A percentile compares a stretch with the other conserved stretches of the same genome.
Evolutionary conservation across 2,797 vertebrate genomes (phyloP).

Genomic region (Macroramphosus scolopax): DNA sequence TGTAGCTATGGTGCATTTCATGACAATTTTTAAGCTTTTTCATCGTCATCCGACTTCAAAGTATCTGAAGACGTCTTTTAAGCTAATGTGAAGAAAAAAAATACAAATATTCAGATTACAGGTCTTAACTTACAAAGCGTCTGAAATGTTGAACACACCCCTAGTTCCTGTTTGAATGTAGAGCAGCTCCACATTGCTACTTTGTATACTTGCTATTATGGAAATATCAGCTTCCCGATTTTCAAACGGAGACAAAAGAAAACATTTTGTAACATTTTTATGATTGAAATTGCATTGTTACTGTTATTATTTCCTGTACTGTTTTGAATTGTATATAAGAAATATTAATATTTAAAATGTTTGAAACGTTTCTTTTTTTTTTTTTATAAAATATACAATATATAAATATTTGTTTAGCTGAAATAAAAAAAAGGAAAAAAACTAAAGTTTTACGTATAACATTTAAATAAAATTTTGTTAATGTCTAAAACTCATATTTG

Average conservation of each 20-base stretch:
- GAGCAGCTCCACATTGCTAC: slow-evolving; percentile 77
- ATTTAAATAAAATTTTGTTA: slow-evolving; percentile 87
- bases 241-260: slow-evolving; percentile 82
- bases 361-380: slow-evolving; percentile 78
- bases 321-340: slow-evolving; percentile 99
- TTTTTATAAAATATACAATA: slow-evolving; percentile 80
- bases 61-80: slow-evolving; percentile 18
- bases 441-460: slow-evolving; percentile 91
- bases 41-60: no score
- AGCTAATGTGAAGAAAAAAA: slow-evolving; percentile 41
- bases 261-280: slow-evolving; percentile 93
- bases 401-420: slow-evolving; percentile 83
- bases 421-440: slow-evolving; percentile 74
- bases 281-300: slow-evolving; percentile 77
- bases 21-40: slow-evolving; percentile 47
- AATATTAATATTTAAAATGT: slow-evolving; percentile 95
- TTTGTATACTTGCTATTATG: slow-evolving; percentile 68
- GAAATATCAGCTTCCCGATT: slow-evolving; percentile 79
- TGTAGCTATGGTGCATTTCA: slow-evolving; percentile 51
- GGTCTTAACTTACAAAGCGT: slow-evolving; percentile 33
- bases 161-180: slow-evolving; percentile 78
- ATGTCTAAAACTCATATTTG: slow-evolving; percentile 60
- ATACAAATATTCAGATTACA: slow-evolving; percentile 27
- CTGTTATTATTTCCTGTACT: slow-evolving; percentile 85
- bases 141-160: slow-evolving; percentile 67